Evolutionary conservation across 2,113 vertebrate species (phyloP).

Genomic region (Phalacrocorax brasilianus): DNA sequence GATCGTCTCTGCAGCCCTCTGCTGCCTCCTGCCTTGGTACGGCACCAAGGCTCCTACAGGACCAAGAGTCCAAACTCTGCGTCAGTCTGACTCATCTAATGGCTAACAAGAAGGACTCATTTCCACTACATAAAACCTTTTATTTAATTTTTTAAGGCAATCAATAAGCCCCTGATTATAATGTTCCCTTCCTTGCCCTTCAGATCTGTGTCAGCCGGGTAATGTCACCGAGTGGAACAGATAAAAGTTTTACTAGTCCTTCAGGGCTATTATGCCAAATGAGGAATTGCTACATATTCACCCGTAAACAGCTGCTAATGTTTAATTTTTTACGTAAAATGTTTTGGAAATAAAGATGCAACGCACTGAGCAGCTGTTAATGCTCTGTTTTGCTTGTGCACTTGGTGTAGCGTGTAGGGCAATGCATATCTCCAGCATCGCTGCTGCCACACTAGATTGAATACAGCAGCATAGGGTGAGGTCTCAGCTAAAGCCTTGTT

Average conservation of each 20-base stretch:
- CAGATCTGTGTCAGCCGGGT: not conserved
- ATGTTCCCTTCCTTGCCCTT: not conserved
- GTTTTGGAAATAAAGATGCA: constrained; percentile 7
- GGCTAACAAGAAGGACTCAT: not conserved
- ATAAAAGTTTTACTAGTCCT: constrained; percentile 34
- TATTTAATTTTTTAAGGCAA: not conserved
- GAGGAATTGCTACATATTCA: constrained; percentile 16
- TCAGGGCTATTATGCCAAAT: constrained; percentile 26
- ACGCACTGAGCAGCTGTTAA: constrained; percentile 17
- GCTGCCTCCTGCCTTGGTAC: not conserved
- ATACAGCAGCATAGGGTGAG: not conserved
- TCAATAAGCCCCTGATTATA: constrained; percentile 14
- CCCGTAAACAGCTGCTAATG: constrained; percentile 29
- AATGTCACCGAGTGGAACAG: not conserved
- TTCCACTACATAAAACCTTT: not conserved
- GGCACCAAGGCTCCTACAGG: fast-evolving
- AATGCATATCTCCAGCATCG: not conserved
- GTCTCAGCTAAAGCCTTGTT: not conserved
- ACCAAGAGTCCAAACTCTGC: not conserved
- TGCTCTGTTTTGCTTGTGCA: not conserved
- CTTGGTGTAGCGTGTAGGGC: not conserved
- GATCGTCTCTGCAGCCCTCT: not conserved
- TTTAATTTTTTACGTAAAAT: constrained; percentile 16
- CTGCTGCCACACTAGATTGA: not conserved
- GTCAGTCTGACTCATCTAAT: not conserved